phyloP scores from a whole-genome alignment of 2,113 vertebrate genomes.

The Miniopterus natalensis region DNA sequence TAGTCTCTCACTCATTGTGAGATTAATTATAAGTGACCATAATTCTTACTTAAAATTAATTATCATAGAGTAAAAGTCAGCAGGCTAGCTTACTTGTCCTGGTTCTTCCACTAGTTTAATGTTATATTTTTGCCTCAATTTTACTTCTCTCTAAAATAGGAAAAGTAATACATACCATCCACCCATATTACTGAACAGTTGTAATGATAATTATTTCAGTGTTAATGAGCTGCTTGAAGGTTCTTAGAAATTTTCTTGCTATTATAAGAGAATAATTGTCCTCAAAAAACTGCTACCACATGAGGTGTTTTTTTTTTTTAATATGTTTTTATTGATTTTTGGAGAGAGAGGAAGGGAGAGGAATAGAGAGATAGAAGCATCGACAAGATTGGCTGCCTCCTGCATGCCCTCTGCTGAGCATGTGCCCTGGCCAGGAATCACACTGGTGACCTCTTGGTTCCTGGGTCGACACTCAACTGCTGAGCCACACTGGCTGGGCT shows the following conservation, averaged over 20 bases:
- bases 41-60: constrained; percentile 30
- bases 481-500: background rate
- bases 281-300: background rate
- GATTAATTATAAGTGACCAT: background rate
- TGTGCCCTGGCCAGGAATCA: too few relatives aligned
- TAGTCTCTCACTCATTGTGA: background rate
- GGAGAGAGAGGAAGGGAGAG: too few relatives aligned
- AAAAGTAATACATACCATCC: background rate
- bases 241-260: background rate
- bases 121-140: background rate
- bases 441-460: too few relatives aligned
- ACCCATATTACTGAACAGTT: background rate
- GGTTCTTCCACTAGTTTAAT: constrained; percentile 2
- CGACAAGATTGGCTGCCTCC: too few relatives aligned
- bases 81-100: constrained; percentile 10
- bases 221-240: background rate
- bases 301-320: background rate
- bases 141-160: background rate
- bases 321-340: too few relatives aligned
- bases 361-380: too few relatives aligned
- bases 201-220: constrained; percentile 33
- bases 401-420: too few relatives aligned
- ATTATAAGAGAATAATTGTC: background rate
- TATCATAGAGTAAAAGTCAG: background rate
- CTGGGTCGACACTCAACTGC: too few relatives aligned